phyloP scores from a whole-genome alignment of 1,140 invertebrate species.

The Drosophila takahashii region DNA sequence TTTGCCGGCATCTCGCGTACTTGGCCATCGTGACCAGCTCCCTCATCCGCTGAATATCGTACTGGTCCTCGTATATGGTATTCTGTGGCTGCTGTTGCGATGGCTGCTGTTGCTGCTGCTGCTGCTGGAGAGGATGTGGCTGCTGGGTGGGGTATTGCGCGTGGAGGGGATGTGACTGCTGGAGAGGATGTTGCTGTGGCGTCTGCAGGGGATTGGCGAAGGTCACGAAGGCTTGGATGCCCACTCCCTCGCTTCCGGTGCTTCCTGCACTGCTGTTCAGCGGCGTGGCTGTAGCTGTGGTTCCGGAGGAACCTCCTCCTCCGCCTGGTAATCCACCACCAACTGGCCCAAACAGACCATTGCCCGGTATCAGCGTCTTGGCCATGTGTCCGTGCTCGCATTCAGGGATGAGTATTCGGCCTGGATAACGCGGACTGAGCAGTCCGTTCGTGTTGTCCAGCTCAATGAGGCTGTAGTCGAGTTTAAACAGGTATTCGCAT shows the following conservation, averaged over 20 bases:
- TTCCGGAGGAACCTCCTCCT: slow-evolving; percentile 51
- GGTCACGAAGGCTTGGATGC: slow-evolving; percentile 77
- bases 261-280: slow-evolving; percentile 58
- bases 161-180: slow-evolving; percentile 26
- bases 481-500: slow-evolving; percentile 87
- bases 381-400: slow-evolving; percentile 86
- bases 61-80: slow-evolving; percentile 88
- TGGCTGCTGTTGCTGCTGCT: slow-evolving; percentile 9
- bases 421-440: slow-evolving; percentile 91
- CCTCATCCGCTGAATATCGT: slow-evolving; percentile 87
- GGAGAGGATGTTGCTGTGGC: slow-evolving; percentile 16
- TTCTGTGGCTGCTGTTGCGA: slow-evolving; percentile 75
- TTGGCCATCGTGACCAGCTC: slow-evolving; percentile 88
- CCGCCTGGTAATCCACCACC: neutral
- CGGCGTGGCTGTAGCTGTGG: slow-evolving; percentile 60
- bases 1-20: slow-evolving; percentile 88
- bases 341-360: slow-evolving; percentile 42
- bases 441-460: slow-evolving; percentile 89
- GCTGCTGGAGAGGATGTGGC: slow-evolving; percentile 30
- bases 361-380: slow-evolving; percentile 66
- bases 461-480: slow-evolving; percentile 88
- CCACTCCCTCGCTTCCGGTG: slow-evolving; percentile 52
- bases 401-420: slow-evolving; percentile 89
- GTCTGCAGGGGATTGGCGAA: slow-evolving; percentile 69
- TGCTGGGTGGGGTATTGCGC: slow-evolving; percentile 30